These are phyloP conservation scores for Heliothis peltigera DNA, from an alignment of 2,888 invertebrate species.

Conservation along the genomic window DNA sequence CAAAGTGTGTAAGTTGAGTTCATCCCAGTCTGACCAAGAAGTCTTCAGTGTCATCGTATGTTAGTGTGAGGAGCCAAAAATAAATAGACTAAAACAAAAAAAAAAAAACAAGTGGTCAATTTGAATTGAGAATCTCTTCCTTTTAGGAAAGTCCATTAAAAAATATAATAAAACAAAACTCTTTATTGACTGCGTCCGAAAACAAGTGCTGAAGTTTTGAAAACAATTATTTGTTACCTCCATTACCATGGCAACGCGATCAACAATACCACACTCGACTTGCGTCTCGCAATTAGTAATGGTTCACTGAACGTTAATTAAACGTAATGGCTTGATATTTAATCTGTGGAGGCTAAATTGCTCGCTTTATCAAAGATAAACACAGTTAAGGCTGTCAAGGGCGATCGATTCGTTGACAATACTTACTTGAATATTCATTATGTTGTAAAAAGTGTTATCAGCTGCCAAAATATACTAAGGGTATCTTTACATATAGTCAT, in stretches of 20 bases:
- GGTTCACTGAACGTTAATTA: constrained; percentile 79
- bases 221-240: constrained; percentile 20
- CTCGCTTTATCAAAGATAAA: constrained; percentile 78
- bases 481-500: too few relatives aligned
- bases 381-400: constrained; percentile 70
- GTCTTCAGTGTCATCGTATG: too few relatives aligned
- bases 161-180: neutral
- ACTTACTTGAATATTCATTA: constrained; percentile 17
- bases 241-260: constrained; percentile 36
- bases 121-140: too few relatives aligned
- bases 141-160: too few relatives aligned
- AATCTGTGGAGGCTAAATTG: constrained; percentile 77
- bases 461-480: neutral
- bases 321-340: constrained; percentile 79
- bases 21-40: too few relatives aligned
- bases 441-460: constrained; percentile 9
- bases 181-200: constrained; percentile 12
- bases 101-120: too few relatives aligned
- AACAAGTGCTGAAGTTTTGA: constrained; percentile 24
- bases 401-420: constrained; percentile 58
- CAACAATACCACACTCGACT: constrained; percentile 50
- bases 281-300: constrained; percentile 71
- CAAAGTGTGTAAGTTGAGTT: too few relatives aligned
- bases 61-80: too few relatives aligned
- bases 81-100: too few relatives aligned